Evolutionary conservation across 2,113 vertebrate species (phyloP).

Genomic region (Cromileptes altivelis): DNA sequence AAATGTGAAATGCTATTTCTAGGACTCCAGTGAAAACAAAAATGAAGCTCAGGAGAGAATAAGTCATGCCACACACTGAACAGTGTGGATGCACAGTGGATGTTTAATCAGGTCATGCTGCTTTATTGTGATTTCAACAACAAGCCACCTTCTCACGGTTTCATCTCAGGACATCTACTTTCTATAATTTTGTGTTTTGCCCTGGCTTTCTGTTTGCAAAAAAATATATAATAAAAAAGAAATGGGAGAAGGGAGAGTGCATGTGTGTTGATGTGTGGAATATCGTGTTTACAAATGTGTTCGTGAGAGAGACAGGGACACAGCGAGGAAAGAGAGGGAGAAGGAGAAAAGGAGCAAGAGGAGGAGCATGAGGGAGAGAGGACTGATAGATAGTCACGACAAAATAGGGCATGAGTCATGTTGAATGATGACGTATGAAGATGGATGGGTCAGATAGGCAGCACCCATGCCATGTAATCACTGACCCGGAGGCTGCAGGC

Average conservation of each 20-base stretch:
- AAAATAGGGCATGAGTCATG: constrained; percentile 68
- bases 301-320: constrained; percentile 12
- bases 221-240: constrained; percentile 13
- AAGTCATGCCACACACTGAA: constrained; percentile 38
- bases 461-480: constrained; percentile 17
- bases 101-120: constrained; percentile 69
- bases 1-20: constrained; percentile 68
- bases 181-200: background rate
- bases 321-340: background rate
- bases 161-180: background rate
- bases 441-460: constrained; percentile 53
- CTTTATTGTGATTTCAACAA: constrained; percentile 32
- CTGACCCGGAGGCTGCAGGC: constrained; percentile 29
- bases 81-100: constrained; percentile 9
- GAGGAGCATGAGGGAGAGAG: constrained; percentile 24
- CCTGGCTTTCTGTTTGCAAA: background rate
- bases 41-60: constrained; percentile 48
- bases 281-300: constrained; percentile 19
- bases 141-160: constrained; percentile 7
- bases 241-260: background rate
- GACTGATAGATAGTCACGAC: constrained; percentile 53
- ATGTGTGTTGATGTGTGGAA: background rate
- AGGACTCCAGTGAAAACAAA: constrained; percentile 61
- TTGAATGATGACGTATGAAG: constrained; percentile 56
- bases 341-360: constrained; percentile 1